A percentile compares a stretch with the other conserved stretches of the same genome.
Evolutionary conservation across 2,113 vertebrate genomes (phyloP).

Genomic region (Labrus mixtus): DNA sequence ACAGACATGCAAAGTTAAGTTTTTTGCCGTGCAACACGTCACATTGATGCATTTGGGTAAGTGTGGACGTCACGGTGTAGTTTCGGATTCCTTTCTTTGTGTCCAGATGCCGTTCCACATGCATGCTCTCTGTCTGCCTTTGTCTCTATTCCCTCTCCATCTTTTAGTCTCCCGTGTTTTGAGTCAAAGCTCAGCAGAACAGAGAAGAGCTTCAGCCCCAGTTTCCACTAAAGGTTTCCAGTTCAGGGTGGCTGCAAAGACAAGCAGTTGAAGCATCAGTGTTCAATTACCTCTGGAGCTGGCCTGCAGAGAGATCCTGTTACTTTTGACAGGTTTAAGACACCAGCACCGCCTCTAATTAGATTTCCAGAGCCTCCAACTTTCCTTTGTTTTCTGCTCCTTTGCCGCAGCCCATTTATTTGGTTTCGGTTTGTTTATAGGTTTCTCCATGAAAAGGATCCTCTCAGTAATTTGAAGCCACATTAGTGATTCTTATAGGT

Average conservation of each 20-base stretch:
- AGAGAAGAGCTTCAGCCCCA: conserved; percentile 24
- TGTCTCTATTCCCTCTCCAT: conserved; percentile 54
- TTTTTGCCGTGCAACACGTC: neutral
- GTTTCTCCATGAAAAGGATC: conserved; percentile 12
- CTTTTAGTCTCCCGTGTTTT: conserved; percentile 49
- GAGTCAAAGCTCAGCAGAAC: conserved; percentile 40
- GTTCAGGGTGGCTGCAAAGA: conserved; percentile 31
- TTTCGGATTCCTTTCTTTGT: conserved; percentile 83
- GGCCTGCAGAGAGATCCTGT: conserved; percentile 65
- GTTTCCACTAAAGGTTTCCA: conserved; percentile 53
- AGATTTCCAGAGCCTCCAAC: conserved; percentile 69
- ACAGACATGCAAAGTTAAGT: neutral
- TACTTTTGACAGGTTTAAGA: conserved; percentile 72
- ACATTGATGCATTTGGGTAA: conserved; percentile 32
- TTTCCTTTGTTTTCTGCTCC: conserved; percentile 52
- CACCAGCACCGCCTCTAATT: conserved; percentile 68
- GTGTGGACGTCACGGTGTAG: conserved; percentile 53
- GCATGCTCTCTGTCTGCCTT: conserved; percentile 66
- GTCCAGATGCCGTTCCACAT: conserved; percentile 84
- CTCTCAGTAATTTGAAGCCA: conserved; percentile 23
- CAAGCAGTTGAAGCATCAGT: conserved; percentile 51
- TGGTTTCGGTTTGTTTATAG: conserved; percentile 15
- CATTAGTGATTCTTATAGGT: neutral
- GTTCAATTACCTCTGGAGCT: conserved; percentile 63
- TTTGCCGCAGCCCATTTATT: conserved; percentile 19